Base-by-base conservation (phyloP, 2,113 vertebrate species). In the Sebastes schlegelii region DNA sequence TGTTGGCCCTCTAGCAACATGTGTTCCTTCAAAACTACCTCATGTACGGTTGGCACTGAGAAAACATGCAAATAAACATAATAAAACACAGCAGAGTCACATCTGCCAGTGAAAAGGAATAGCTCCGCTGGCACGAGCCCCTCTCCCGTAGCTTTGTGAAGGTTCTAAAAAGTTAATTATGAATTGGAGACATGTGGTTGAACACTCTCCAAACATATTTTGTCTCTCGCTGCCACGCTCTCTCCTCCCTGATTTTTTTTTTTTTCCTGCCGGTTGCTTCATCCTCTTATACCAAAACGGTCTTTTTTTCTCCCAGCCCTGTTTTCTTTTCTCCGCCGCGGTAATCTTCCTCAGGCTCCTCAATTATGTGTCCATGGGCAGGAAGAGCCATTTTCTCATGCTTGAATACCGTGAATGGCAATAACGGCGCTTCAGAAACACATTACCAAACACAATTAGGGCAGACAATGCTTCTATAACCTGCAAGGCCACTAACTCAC, bases 391-490 rank as follows among this genome's bases (percentile, higher is more conserved):
- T 94, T 94, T 93, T 87, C 91, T 91, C 72, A 79, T 65, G 74
- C 90, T 88, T 94, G 90, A 95, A 93, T 93, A 88, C 87, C 91
- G 93, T 92, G 93, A 94, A 95, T 93, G 91, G 90, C 93, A 95
- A 92, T 94, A 91, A 91, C 67, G 13, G 65, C 43, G 83, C 90
- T 94, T 92, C 82, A 92, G 77, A 94, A 94, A 93, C 91, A 87
- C 91, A 94, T 93, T 93, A 92, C 88, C 79, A 92, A 92, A 95
- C 89, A 91, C 93, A 93, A 94, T 95, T 92, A 94, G 87, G 84
- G 88, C 77, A 86, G 89, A 90, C 92, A 88, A 85, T 90, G 87
- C 73, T 84, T 84, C 83, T 75, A 49, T 92, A 92, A 93, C 90
- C 90, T 88, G 79, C 63, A 55, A 84, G 85, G 88, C 81, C 82